These are phyloP conservation scores for Drosophila silvestris DNA, from an alignment of 2,888 invertebrate species.

Conservation along the genomic window DNA sequence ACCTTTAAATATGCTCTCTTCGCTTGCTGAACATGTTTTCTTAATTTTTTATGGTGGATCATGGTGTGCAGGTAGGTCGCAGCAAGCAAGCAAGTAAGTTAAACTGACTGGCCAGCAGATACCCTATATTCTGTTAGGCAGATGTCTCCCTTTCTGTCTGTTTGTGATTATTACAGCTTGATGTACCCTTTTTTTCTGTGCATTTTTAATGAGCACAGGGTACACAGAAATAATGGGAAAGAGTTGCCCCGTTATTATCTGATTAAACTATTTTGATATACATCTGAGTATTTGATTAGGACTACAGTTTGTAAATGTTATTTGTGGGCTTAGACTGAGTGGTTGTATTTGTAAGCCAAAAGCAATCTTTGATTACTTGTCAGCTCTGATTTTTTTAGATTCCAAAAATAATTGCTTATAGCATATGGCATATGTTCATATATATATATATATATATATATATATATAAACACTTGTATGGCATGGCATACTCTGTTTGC, in stretches of 20 bases:
- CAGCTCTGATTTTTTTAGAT: background rate
- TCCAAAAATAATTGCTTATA: background rate
- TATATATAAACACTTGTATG: background rate
- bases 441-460: background rate
- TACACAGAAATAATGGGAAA: background rate
- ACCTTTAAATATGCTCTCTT: constrained; percentile 32
- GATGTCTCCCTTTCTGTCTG: background rate
- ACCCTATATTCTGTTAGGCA: background rate
- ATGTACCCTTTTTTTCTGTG: background rate
- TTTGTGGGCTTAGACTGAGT: background rate
- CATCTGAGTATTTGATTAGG: constrained; percentile 62
- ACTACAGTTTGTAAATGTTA: constrained; percentile 5
- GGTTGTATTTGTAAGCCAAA: background rate
- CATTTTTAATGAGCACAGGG: background rate
- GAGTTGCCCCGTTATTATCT: constrained; percentile 48
- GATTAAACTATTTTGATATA: constrained; percentile 66
- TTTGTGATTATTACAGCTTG: background rate
- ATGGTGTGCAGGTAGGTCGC: constrained; percentile 61
- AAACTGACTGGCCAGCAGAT: background rate
- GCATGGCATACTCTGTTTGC: background rate
- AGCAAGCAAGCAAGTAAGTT: constrained; percentile 1
- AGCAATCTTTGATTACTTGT: background rate
- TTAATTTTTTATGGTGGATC: constrained; percentile 70
- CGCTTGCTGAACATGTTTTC: constrained; percentile 65
- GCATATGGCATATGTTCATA: background rate